Conservation (phyloP, 2,113 vertebrate genomes). For the Macaca mulatta region DNA sequence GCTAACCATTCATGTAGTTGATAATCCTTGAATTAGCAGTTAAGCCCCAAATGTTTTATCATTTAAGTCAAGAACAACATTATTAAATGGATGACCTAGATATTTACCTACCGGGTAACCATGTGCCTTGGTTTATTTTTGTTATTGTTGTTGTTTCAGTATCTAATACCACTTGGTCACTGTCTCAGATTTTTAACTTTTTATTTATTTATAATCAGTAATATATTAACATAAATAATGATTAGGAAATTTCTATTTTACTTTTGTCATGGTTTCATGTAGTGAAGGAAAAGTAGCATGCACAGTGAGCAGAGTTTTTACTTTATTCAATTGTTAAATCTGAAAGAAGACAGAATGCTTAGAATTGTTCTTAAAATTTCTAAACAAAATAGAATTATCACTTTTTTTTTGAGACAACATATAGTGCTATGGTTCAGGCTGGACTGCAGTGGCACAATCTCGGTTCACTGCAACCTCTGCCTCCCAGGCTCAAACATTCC, state of each 20-base stretch:
- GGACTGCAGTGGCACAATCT: too few species aligned
- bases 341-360: not conserved
- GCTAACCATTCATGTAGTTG: too few species aligned
- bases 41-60: not conserved
- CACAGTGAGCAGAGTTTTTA: not conserved
- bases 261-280: not conserved
- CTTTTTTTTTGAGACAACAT: not conserved
- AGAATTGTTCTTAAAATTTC: not conserved
- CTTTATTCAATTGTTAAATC: not conserved
- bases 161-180: not conserved
- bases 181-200: not conserved
- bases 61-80: not conserved
- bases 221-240: too few species aligned
- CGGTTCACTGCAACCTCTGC: too few species aligned
- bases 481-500: too few species aligned
- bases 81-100: not conserved
- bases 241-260: not conserved
- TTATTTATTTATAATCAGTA: not conserved
- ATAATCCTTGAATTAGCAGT: not conserved
- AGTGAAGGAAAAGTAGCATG: accelerated
- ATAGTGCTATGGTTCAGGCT: too few species aligned
- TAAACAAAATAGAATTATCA: not conserved
- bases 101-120: not conserved
- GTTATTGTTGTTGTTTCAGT: not conserved
- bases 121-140: not conserved